Conservation (phyloP, 2,113 vertebrate species). For the Taxidea taxus region DNA sequence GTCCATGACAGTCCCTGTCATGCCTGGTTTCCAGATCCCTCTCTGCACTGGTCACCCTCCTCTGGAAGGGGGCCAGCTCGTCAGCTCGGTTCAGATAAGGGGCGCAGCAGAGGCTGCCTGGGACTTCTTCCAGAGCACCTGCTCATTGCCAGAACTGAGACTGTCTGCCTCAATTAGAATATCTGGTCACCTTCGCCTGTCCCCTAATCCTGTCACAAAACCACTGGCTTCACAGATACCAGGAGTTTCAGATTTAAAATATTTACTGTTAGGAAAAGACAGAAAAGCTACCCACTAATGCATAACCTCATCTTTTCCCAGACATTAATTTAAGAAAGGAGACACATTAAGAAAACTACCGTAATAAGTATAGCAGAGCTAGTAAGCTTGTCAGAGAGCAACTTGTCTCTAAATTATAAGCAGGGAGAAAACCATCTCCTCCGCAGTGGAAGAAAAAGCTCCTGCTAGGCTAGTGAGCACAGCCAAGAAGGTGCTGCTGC, state of each 20-base stretch:
- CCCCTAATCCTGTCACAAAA: constrained; percentile 3
- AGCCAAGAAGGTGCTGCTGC: constrained; percentile 53
- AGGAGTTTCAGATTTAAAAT: neutral
- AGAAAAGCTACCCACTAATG: neutral
- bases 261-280: neutral
- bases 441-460: neutral
- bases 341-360: neutral
- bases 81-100: constrained; percentile 70
- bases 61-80: constrained; percentile 69
- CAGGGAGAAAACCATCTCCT: neutral
- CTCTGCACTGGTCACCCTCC: constrained; percentile 42
- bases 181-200: constrained; percentile 60
- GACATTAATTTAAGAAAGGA: neutral
- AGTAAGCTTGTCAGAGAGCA: neutral
- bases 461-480: neutral
- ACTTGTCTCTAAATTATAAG: neutral
- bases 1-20: neutral
- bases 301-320: neutral
- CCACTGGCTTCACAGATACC: neutral
- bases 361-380: neutral
- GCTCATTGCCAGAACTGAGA: constrained; percentile 60
- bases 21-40: constrained; percentile 49
- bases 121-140: constrained; percentile 68
- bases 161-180: constrained; percentile 61
- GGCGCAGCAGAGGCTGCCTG: constrained; percentile 58